Evolutionary conservation across 2,797 vertebrate genomes (phyloP).

Genomic region (Hippocampus kuda): DNA sequence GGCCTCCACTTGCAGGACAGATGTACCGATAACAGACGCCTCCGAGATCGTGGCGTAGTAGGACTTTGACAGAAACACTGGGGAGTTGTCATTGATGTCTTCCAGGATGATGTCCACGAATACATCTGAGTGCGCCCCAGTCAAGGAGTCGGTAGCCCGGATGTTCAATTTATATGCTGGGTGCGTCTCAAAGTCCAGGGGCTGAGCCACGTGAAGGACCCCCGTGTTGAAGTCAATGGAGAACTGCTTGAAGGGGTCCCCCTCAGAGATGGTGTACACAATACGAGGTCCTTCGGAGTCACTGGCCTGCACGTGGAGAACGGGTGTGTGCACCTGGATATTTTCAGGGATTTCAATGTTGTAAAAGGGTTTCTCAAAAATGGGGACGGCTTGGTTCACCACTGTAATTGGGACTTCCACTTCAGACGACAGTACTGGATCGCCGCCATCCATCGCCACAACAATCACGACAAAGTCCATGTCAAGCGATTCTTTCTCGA

Average conservation of each 20-base stretch:
- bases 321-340: conserved; percentile 79
- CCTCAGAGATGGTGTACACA: conserved; percentile 89
- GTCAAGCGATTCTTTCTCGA: conserved; percentile 80
- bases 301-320: conserved; percentile 87
- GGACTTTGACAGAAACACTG: conserved; percentile 71
- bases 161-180: conserved; percentile 91
- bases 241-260: conserved; percentile 92
- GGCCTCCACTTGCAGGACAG: conserved; percentile 77
- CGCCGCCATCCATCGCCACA: conserved; percentile 81
- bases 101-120: conserved; percentile 92
- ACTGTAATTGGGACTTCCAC: conserved; percentile 79
- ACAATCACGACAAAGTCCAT: conserved; percentile 80
- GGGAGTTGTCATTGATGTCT: conserved; percentile 91
- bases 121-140: conserved; percentile 83
- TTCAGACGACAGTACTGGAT: conserved; percentile 78
- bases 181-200: conserved; percentile 89
- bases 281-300: conserved; percentile 91
- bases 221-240: conserved; percentile 94
- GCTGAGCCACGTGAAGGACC: conserved; percentile 79
- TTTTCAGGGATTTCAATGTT: conserved; percentile 91
- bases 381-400: conserved; percentile 89
- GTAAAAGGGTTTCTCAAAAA: conserved; percentile 96
- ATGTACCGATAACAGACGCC: conserved; percentile 80
- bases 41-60: conserved; percentile 83
- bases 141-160: conserved; percentile 87